Evolutionary conservation across 2,113 vertebrate genomes (phyloP).

Genomic region (Paramormyrops kingsleyae): DNA sequence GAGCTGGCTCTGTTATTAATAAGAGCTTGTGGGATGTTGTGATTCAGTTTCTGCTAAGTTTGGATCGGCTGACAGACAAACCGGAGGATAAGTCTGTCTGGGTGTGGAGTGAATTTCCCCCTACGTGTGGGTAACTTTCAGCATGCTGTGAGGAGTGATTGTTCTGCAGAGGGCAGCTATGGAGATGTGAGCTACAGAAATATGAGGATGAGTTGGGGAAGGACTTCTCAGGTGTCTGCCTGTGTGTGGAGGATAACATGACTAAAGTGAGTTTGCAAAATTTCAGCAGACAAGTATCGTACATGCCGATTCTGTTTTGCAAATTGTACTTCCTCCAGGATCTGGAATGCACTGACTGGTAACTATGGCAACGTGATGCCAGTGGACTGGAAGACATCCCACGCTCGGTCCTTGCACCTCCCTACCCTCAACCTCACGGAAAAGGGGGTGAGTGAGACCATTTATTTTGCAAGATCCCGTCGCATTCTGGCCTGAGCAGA

Average conservation of each 20-base stretch:
- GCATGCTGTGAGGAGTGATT: background rate
- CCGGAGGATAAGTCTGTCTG: background rate
- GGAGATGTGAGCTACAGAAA: background rate
- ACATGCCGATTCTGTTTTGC: background rate
- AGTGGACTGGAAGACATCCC: constrained; percentile 94
- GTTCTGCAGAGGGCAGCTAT: background rate
- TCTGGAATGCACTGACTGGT: constrained; percentile 93
- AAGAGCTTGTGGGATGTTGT: background rate
- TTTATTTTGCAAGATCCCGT: background rate
- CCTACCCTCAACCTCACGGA: constrained; percentile 84
- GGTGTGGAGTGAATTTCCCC: background rate
- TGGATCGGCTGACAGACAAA: background rate
- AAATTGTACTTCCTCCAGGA: constrained; percentile 54
- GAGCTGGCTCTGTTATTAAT: background rate
- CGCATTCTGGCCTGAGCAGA: background rate
- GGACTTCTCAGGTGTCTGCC: background rate
- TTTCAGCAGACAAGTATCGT: background rate
- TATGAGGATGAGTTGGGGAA: background rate
- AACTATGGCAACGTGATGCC: constrained; percentile 97
- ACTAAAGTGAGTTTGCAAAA: background rate
- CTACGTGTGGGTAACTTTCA: background rate
- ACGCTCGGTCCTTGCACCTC: constrained; percentile 82
- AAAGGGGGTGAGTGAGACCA: constrained; percentile 71
- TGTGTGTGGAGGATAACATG: background rate
- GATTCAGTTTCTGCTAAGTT: background rate